Base-by-base conservation (phyloP, 1,140 invertebrate species). In the Brevipalpus yothersi region DNA sequence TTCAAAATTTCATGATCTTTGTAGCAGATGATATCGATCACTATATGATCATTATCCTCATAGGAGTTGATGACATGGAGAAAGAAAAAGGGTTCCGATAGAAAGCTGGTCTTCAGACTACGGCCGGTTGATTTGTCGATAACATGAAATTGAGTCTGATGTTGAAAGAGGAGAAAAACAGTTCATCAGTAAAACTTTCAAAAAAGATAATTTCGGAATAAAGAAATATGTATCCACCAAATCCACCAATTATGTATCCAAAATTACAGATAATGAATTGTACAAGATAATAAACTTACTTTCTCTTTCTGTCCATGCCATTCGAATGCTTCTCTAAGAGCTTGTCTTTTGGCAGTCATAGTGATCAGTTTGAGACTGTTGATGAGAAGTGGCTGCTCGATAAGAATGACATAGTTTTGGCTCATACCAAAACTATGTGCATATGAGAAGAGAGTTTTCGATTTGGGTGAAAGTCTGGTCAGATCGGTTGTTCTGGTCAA, bases 31-130 rank as follows among this genome's bases (percentile, higher is more conserved):
- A 76, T 45, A 64, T 75, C 74, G 5, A 72, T 60, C 8, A 75
- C 67, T 13, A 75, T 59, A 41, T 73, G 68, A 45, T 68, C 72
- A 58, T 75, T 68, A 21, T 73, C 70, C 68, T 79, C 77, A 65
- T 72, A 79, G 11, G 74, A 67, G 65, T 79, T 79, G 41, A 75
- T 70, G 57, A 72, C 71, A 66, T 79, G 77, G 65, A 77, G 76
- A 31, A 69, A 68, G 64, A 78, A 78, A 58, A 76, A 72, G 2
- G 73, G 66, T 8, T 71, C 64, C 9, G 69, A 64, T 21, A 71
- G 64, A 62, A 72, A 75, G 13, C 66, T 68, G 17, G 45, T 15
- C 10, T 66, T 67, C 21, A 70, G 41, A 5, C 71, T 56, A 62
- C 71, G 63, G 12, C 75, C 76, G 53, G 68, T 73, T 12, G 54